phyloP scores from a whole-genome alignment of 1,140 invertebrate species.

The Drosophila orena region DNA sequence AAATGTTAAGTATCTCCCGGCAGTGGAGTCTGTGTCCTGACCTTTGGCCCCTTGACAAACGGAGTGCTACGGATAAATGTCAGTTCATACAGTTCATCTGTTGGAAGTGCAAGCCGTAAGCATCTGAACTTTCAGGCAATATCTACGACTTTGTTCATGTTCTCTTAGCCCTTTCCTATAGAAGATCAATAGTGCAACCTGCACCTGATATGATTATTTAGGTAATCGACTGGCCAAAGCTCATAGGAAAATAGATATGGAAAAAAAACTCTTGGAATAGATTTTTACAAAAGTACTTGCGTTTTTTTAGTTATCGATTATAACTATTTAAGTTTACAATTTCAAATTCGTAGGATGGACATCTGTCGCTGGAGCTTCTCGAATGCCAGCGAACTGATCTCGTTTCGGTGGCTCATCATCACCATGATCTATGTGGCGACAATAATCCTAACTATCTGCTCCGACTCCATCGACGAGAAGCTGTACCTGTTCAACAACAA shows the following conservation, averaged over 20 bases:
- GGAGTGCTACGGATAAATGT: constrained; percentile 29
- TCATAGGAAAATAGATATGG: background rate
- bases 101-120: no score
- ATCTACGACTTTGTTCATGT: no score
- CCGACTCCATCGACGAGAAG: constrained; percentile 82
- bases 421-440: constrained; percentile 85
- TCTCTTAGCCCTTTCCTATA: constrained; percentile 1
- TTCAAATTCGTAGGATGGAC: constrained; percentile 71
- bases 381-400: constrained; percentile 81
- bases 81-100: constrained; percentile 9
- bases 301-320: no score
- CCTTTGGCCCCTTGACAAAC: constrained; percentile 23
- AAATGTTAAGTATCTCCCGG: constrained; percentile 35
- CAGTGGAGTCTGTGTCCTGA: constrained; percentile 32
- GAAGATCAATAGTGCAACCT: background rate
- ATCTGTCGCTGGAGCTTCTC: constrained; percentile 82
- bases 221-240: background rate
- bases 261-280: no score
- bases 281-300: no score
- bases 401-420: constrained; percentile 84
- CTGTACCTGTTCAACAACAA: constrained; percentile 78
- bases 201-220: background rate
- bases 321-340: background rate
- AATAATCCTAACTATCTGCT: constrained; percentile 84
- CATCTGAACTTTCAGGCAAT: background rate